Percentiles rank a stretch among this genome's conserved stretches.
Conservation (phyloP, 1,140 invertebrate species). For the Frieseomelitta varia region DNA sequence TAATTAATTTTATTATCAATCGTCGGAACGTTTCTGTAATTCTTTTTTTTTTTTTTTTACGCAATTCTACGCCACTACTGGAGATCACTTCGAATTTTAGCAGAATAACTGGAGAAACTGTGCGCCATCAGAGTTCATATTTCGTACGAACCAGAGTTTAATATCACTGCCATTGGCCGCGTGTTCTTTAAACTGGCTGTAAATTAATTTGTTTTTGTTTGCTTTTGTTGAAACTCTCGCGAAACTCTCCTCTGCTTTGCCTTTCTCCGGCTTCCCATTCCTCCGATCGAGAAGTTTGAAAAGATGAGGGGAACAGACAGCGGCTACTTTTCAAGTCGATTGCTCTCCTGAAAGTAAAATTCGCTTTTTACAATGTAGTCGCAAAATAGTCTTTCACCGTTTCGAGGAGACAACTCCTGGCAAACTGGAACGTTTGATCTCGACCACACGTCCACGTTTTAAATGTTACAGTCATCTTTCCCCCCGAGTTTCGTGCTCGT, state of each 20-base stretch:
- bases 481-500: not conserved
- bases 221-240: not conserved
- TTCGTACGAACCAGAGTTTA: too few relatives aligned
- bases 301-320: not conserved
- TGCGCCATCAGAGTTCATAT: too few relatives aligned
- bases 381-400: not conserved
- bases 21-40: too few relatives aligned
- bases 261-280: not conserved
- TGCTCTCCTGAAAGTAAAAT: not conserved
- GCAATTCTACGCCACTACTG: too few relatives aligned
- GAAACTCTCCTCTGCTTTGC: not conserved
- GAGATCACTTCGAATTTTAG: too few relatives aligned
- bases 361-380: not conserved
- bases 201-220: accelerated
- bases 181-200: too few relatives aligned
- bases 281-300: too few relatives aligned
- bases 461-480: not conserved
- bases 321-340: not conserved
- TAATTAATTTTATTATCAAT: too few relatives aligned
- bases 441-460: not conserved
- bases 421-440: not conserved
- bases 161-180: too few relatives aligned
- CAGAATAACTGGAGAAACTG: too few relatives aligned
- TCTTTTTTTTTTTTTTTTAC: too few relatives aligned
- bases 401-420: not conserved